Conservation (phyloP, 2,888 invertebrate species). For the Halocaridina rubra region DNA sequence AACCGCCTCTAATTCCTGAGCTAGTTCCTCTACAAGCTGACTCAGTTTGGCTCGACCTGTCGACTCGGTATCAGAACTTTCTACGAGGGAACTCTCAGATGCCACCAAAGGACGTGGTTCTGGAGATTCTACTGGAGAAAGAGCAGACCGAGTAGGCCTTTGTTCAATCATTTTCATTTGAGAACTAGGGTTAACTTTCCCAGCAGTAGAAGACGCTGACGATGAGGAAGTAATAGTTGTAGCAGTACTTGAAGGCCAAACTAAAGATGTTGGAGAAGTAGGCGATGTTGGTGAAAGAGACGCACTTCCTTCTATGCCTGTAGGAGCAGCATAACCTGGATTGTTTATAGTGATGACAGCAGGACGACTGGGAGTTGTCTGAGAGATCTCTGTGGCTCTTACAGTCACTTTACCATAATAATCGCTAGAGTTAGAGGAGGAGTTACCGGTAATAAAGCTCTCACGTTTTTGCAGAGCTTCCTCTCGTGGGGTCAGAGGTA, state of each 20-base stretch:
- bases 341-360: constrained; percentile 56
- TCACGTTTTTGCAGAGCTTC: constrained; percentile 35
- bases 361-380: constrained; percentile 21
- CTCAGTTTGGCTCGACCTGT: constrained; percentile 41
- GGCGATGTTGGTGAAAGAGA: constrained; percentile 1
- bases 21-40: constrained; percentile 56
- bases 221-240: background rate
- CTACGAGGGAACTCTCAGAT: constrained; percentile 29
- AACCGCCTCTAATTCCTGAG: constrained; percentile 56
- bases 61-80: constrained; percentile 33
- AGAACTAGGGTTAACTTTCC: too few relatives aligned
- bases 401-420: constrained; percentile 57
- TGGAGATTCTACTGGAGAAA: background rate
- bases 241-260: background rate
- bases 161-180: background rate
- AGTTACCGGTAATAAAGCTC: constrained; percentile 21
- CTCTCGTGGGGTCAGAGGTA: constrained; percentile 49
- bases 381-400: constrained; percentile 46
- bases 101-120: constrained; percentile 1
- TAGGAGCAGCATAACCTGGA: constrained; percentile 48
- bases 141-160: background rate
- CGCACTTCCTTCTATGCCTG: background rate
- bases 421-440: background rate
- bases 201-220: background rate
- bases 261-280: background rate